phyloP scores from a whole-genome alignment of 92 coral and sea anemone genomes.

The Porites evermanni region DNA sequence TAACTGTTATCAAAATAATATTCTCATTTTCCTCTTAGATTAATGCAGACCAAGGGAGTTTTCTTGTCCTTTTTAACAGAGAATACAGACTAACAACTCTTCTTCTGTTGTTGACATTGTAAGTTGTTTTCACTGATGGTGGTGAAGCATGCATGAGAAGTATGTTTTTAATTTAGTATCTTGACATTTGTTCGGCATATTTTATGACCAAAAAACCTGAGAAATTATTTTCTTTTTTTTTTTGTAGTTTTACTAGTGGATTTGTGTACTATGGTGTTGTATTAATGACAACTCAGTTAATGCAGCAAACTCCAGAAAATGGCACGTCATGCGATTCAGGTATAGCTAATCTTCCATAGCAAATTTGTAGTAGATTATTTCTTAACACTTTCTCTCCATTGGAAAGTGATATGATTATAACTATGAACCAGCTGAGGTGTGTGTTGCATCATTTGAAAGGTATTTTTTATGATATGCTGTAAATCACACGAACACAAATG shows the following conservation, averaged over 20 bases:
- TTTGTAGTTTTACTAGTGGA: constrained; percentile 57
- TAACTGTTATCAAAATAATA: neutral
- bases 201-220: neutral
- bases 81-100: constrained; percentile 45
- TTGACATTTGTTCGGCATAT: too few species aligned
- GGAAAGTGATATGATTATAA: too few species aligned
- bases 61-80: constrained; percentile 26
- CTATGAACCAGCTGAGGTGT: too few species aligned
- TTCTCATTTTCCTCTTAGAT: constrained; percentile 10
- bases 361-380: neutral
- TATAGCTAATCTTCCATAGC: neutral
- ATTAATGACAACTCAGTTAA: constrained; percentile 76
- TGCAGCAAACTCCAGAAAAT: constrained; percentile 31
- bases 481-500: too few species aligned
- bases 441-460: too few species aligned
- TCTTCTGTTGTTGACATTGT: constrained; percentile 46
- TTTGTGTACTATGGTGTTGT: constrained; percentile 81
- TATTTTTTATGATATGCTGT: too few species aligned
- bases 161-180: too few species aligned
- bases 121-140: neutral
- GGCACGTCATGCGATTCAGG: constrained; percentile 13
- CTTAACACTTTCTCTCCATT: too few species aligned
- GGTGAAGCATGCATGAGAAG: too few species aligned
- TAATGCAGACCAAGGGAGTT: neutral
- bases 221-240: neutral